phyloP scores from a whole-genome alignment of 2,113 vertebrate genomes.

The Hypomesus transpacificus region DNA sequence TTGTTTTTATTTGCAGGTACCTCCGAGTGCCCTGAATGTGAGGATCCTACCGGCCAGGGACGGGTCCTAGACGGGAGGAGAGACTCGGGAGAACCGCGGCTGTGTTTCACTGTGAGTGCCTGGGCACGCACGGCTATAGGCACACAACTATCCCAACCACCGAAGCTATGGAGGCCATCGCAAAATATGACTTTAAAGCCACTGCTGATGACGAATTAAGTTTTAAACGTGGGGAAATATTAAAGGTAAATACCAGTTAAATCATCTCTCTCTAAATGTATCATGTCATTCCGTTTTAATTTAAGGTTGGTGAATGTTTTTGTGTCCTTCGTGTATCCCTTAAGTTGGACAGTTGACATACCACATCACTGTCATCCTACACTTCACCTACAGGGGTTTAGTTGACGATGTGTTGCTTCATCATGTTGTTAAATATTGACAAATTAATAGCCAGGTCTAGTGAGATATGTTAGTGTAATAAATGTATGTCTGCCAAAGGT shows the following conservation, averaged over 20 bases:
- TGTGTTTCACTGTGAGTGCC: conserved; percentile 30
- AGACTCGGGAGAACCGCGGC: conserved; percentile 57
- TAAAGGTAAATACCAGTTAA: conserved; percentile 79
- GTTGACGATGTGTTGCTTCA: too few species aligned
- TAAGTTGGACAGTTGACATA: too few species aligned
- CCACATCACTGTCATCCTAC: too few species aligned
- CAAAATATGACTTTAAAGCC: conserved; percentile 99
- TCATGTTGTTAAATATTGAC: too few species aligned
- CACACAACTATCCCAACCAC: conserved; percentile 24
- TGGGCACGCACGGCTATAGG: conserved; percentile 36
- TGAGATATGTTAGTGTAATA: too few species aligned
- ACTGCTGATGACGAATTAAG: conserved; percentile 99
- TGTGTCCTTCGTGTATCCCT: too few species aligned
- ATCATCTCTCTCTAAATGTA: neutral
- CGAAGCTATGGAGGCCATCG: conserved; percentile 91
- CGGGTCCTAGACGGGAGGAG: conserved; percentile 70
- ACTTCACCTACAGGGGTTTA: too few species aligned
- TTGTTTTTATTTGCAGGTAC: conserved; percentile 54
- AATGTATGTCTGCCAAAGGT: too few species aligned
- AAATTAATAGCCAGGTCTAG: too few species aligned
- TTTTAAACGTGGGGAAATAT: conserved; percentile 95
- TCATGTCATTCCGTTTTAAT: conserved; percentile 5
- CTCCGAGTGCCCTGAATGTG: conserved; percentile 66
- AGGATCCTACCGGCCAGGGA: conserved; percentile 58
- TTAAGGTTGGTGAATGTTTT: neutral